Evolutionary conservation across 2,888 invertebrate genomes (phyloP).

Genomic region (Nymphalis urticae): DNA sequence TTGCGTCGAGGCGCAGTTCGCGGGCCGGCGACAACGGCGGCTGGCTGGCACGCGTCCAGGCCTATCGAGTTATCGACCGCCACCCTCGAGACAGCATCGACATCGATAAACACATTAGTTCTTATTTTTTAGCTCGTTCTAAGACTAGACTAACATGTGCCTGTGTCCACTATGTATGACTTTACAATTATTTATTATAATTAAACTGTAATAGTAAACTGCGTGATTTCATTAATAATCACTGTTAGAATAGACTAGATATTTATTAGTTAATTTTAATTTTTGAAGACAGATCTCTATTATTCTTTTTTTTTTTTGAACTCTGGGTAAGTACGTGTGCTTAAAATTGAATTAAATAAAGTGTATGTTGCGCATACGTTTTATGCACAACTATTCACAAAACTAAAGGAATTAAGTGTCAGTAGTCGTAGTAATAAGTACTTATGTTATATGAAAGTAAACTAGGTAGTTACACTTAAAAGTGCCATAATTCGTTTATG

Average conservation of each 20-base stretch:
- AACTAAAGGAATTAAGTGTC: not conserved
- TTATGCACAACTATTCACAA: not conserved
- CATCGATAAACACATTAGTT: constrained; percentile 34
- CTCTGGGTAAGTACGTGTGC: not conserved
- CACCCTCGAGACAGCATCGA: constrained; percentile 37
- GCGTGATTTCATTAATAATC: not conserved
- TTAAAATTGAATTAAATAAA: not conserved
- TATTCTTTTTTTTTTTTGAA: not conserved
- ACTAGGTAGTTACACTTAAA: constrained; percentile 4
- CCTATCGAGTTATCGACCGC: constrained; percentile 66
- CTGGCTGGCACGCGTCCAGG: constrained; percentile 78
- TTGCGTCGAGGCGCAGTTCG: constrained; percentile 54
- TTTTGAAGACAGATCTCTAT: no score
- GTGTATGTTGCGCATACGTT: not conserved
- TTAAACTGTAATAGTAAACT: no score
- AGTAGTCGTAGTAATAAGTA: not conserved
- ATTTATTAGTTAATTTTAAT: no score
- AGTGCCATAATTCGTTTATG: constrained; percentile 14
- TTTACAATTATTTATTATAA: no score
- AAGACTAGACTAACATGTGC: constrained; percentile 39
- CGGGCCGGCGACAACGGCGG: constrained; percentile 40
- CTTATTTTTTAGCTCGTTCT: constrained; percentile 30
- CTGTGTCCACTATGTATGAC: not conserved
- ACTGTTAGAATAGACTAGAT: not conserved
- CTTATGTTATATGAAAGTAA: not conserved